Conservation (phyloP, 2,113 vertebrate genomes). For the Barnardius zonarius region DNA sequence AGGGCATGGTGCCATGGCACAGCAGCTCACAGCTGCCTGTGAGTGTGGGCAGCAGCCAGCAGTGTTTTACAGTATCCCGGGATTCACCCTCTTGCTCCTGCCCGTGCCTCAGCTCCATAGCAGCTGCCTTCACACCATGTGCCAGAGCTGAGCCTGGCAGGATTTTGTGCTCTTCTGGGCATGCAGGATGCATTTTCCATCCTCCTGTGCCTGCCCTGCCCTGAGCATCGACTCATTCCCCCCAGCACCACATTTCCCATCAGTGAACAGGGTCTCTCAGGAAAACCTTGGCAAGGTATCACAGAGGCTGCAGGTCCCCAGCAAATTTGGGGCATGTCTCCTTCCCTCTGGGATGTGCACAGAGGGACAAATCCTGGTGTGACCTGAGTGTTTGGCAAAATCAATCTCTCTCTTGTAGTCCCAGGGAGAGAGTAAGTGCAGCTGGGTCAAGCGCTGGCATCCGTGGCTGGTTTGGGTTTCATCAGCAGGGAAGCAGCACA, state of each 20-base stretch:
- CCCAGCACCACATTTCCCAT: background rate
- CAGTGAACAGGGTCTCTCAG: background rate
- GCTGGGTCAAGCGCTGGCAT: background rate
- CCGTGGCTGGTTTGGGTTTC: background rate
- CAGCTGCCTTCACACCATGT: background rate
- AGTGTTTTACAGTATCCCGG: fast-evolving
- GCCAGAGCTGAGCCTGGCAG: background rate
- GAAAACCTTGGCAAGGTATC: background rate
- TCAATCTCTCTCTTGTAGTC: fast-evolving
- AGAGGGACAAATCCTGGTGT: background rate
- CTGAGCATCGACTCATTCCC: background rate
- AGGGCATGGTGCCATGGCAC: fast-evolving
- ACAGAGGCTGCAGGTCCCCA: background rate
- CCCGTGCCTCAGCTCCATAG: background rate
- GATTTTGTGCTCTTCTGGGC: background rate
- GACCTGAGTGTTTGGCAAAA: background rate
- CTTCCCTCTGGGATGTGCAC: background rate
- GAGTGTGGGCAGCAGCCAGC: background rate
- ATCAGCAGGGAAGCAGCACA: background rate
- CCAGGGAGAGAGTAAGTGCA: background rate
- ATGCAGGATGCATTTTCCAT: background rate
- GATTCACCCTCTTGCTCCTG: background rate
- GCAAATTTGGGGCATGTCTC: background rate
- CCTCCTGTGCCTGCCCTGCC: background rate
- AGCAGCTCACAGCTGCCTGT: background rate